Evolutionary conservation across 2,113 vertebrate species (phyloP).

Genomic region (Cavia porcellus): DNA sequence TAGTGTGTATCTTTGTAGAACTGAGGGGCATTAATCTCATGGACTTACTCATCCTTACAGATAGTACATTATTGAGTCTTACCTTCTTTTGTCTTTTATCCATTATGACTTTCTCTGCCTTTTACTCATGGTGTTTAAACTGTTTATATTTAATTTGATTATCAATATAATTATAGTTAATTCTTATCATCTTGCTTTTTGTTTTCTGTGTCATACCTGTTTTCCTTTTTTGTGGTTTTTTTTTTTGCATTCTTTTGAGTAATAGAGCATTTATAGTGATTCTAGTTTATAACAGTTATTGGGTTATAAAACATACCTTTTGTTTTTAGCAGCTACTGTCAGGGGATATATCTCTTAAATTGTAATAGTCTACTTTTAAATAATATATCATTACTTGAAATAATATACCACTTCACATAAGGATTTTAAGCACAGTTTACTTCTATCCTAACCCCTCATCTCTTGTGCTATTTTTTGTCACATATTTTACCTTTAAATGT

Average conservation of each 20-base stretch:
- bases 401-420: not conserved
- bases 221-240: not conserved
- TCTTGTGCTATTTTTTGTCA: not conserved
- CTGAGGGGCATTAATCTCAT: not conserved
- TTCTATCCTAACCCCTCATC: not conserved
- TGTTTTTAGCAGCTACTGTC: not conserved
- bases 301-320: not conserved
- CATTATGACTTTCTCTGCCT: not conserved
- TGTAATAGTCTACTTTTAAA: not conserved
- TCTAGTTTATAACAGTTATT: not conserved
- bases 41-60: not conserved
- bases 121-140: not conserved
- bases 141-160: not conserved
- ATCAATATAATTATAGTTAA: not conserved
- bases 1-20: not conserved
- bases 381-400: not conserved
- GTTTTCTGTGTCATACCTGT: not conserved
- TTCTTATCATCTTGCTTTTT: not conserved
- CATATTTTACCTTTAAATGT: not conserved
- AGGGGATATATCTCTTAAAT: not conserved
- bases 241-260: not conserved
- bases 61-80: not conserved
- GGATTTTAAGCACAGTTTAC: not conserved
- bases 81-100: not conserved
- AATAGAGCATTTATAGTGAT: constrained; percentile 12